Conservation (phyloP, 1,140 invertebrate species). For the Venustaconcha ellipsiformis region DNA sequence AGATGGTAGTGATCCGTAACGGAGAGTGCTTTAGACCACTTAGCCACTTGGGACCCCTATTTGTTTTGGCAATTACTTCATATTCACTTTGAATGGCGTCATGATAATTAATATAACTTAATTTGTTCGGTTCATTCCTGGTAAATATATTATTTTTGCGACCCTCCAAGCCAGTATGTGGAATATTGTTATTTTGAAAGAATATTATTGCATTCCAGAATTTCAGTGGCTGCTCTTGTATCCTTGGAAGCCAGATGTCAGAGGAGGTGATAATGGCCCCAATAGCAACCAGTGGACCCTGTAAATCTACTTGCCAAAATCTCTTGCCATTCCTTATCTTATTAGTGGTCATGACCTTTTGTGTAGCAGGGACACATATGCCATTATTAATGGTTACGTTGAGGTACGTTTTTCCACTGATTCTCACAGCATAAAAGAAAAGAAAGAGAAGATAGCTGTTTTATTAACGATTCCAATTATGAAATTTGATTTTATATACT, state of each 20-base stretch:
- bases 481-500: no score
- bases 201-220: slow-evolving; percentile 51
- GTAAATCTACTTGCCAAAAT: slow-evolving; percentile 89
- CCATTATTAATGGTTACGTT: slow-evolving; percentile 94
- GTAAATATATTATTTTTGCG: no score
- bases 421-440: no score
- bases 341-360: slow-evolving; percentile 95
- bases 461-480: no score
- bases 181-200: not conserved
- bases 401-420: slow-evolving; percentile 73
- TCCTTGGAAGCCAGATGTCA: slow-evolving; percentile 61
- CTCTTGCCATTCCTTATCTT: slow-evolving; percentile 94
- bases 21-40: no score
- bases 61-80: not conserved
- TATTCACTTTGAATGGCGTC: not conserved
- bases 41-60: not conserved
- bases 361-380: slow-evolving; percentile 94
- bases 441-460: no score
- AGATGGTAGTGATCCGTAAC: no score
- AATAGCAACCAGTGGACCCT: slow-evolving; percentile 89
- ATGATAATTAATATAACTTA: no score
- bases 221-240: slow-evolving; percentile 69
- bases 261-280: slow-evolving; percentile 88
- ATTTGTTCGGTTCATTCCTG: no score
- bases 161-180: no score